Evolutionary conservation across 2,888 invertebrate species (phyloP).

Genomic region (Choreutis nemorana): DNA sequence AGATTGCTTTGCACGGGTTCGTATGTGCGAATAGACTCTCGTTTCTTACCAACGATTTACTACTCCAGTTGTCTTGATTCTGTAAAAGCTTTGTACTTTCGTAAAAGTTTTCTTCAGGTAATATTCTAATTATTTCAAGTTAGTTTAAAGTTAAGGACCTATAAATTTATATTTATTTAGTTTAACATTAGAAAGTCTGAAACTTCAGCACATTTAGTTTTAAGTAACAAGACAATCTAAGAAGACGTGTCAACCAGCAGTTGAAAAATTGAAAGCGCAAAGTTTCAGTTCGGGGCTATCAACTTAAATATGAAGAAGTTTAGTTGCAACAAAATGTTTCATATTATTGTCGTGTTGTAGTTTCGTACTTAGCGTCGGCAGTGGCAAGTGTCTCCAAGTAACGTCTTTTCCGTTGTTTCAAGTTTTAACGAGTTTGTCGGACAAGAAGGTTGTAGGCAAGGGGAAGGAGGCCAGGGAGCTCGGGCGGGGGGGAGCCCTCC

Average conservation of each 20-base stretch:
- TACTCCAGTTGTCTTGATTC: no score
- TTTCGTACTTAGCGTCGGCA: conserved; percentile 56
- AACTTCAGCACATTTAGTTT: conserved; percentile 4
- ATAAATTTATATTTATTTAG: no score
- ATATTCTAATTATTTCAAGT: no score
- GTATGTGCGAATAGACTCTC: no score
- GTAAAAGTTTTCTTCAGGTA: no score
- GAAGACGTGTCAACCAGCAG: no score
- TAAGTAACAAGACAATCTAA: conserved; percentile 5
- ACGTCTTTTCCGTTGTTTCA: conserved; percentile 53
- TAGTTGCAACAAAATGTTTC: conserved; percentile 43
- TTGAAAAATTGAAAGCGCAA: conserved; percentile 20
- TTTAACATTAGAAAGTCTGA: no score
- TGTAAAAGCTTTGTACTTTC: no score
- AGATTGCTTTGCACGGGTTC: conserved; percentile 24
- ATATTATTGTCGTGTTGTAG: conserved; percentile 54
- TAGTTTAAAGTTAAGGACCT: no score
- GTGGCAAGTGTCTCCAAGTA: conserved; percentile 56
- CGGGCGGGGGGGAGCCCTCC: conserved; percentile 25
- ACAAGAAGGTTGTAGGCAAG: no score
- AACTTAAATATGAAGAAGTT: conserved; percentile 37
- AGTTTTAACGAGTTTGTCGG: conserved; percentile 66
- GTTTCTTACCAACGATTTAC: no score
- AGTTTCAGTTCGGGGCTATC: conserved; percentile 18
- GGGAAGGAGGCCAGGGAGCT: no score